Percentiles rank a stretch among this genome's conserved stretches.
These are phyloP conservation scores for Liolophura sinensis DNA, from an alignment of 1,140 invertebrate genomes.

Conservation along the genomic window DNA sequence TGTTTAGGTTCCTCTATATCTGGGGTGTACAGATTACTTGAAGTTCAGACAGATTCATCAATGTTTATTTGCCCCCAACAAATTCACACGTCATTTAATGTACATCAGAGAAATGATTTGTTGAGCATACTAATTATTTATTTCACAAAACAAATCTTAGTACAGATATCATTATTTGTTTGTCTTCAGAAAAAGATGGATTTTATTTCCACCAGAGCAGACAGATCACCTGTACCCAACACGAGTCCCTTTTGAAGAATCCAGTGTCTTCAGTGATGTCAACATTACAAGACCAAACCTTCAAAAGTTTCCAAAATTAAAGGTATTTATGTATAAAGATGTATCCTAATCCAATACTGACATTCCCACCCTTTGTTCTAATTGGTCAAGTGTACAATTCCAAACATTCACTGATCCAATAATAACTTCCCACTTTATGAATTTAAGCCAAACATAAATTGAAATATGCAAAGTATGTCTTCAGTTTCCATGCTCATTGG, in stretches of 20 bases:
- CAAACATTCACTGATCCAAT: not conserved
- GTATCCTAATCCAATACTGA: not conserved
- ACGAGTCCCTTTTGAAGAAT: slow-evolving; percentile 94
- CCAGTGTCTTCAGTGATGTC: slow-evolving; percentile 84
- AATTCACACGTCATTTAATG: too few species aligned
- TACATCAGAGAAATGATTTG: too few species aligned
- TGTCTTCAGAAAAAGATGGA: slow-evolving; percentile 80
- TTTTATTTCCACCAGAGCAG: slow-evolving; percentile 84
- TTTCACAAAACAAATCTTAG: not conserved
- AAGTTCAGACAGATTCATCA: too few species aligned
- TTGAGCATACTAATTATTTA: not conserved
- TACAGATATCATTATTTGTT: slow-evolving; percentile 6
- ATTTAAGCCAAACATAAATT: not conserved
- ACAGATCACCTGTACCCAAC: slow-evolving; percentile 73
- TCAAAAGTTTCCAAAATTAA: slow-evolving; percentile 47
- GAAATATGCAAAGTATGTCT: too few species aligned
- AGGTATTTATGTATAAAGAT: slow-evolving; percentile 31
- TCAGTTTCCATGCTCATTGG: too few species aligned
- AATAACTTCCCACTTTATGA: not conserved
- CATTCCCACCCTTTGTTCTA: not conserved
- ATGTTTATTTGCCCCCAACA: too few species aligned
- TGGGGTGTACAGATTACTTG: too few species aligned
- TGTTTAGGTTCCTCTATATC: too few species aligned
- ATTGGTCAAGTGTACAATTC: not conserved
- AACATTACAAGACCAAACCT: slow-evolving; percentile 63